phyloP scores from a whole-genome alignment of 2,113 vertebrate species.

The human region GRCh38 chr12:58340501-58341000 shows the following conservation, averaged over 20 bases:
- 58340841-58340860: constrained; percentile 33
- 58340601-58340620: constrained; percentile 18
- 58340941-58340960: constrained; percentile 35
- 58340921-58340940: constrained; percentile 53
- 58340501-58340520: constrained; percentile 55
- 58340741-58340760: background rate
- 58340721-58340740: background rate
- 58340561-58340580: constrained; percentile 22
- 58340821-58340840: constrained; percentile 28
- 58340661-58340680: background rate
- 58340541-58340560: background rate
- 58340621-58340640: background rate
- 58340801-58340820: constrained; percentile 8
- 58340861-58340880: background rate
- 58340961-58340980: constrained; percentile 46
- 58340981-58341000: constrained; percentile 42
- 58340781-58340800: constrained; percentile 8
- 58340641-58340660: background rate
- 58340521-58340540: background rate
- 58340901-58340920: constrained; percentile 56
- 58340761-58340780: background rate
- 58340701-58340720: background rate
- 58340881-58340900: constrained; percentile 53
- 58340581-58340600: constrained; percentile 45
- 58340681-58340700: constrained; percentile 37